A percentile compares a stretch with the other conserved stretches of the same genome.
phyloP scores from a whole-genome alignment of 2,888 invertebrate species.

The Halocaridina rubra region DNA sequence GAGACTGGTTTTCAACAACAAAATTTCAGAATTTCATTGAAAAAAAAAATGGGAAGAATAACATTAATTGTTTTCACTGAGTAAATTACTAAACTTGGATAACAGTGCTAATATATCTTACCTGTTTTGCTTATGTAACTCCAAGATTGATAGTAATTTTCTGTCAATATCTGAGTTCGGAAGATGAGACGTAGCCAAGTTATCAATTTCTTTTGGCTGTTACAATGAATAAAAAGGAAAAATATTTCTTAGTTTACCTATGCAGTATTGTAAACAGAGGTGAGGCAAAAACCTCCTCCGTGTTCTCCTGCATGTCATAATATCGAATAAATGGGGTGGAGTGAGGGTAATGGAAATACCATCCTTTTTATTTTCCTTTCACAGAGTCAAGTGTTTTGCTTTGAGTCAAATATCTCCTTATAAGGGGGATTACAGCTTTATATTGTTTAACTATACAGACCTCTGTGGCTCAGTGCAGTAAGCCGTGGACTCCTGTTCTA shows the following conservation, averaged over 20 bases:
- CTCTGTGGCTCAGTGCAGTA: too few relatives aligned
- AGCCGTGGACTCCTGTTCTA: too few relatives aligned
- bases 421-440: too few relatives aligned
- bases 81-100: too few relatives aligned
- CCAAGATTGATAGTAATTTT: constrained; percentile 86
- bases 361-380: neutral
- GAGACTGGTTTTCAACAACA: neutral
- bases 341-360: too few relatives aligned
- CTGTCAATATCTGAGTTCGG: constrained; percentile 83
- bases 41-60: neutral
- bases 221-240: constrained; percentile 66
- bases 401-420: too few relatives aligned
- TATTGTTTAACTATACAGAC: too few relatives aligned
- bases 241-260: neutral
- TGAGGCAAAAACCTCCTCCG: too few relatives aligned
- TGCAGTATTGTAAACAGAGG: neutral
- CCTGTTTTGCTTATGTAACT: constrained; percentile 95
- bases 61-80: constrained; percentile 67
- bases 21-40: neutral
- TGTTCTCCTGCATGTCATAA: too few relatives aligned
- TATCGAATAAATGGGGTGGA: too few relatives aligned
- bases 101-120: too few relatives aligned
- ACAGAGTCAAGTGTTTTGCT: neutral
- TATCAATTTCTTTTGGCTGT: constrained; percentile 88
- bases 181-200: constrained; percentile 94